A percentile compares a stretch with the other conserved stretches of the same genome.
Conservation (phyloP, 2,797 vertebrate species). For the Acrossocheilus fasciatus region DNA sequence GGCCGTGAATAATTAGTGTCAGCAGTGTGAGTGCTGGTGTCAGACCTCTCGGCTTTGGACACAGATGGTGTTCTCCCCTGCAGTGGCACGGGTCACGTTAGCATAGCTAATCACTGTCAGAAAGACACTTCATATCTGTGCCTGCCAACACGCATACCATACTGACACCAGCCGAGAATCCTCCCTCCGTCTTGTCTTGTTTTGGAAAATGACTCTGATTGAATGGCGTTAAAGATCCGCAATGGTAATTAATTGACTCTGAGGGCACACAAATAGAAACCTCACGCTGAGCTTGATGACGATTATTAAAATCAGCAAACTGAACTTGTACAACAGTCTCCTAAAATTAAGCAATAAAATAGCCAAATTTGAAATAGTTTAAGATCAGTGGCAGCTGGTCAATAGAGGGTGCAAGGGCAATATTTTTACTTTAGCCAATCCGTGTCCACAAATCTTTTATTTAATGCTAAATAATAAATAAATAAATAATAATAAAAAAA, state of each 20-base stretch:
- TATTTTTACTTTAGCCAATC: no score
- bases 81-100: slow-evolving; percentile 49
- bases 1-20: slow-evolving; percentile 51
- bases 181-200: neutral
- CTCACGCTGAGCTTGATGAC: neutral
- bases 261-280: slow-evolving; percentile 1
- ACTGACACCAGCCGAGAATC: slow-evolving; percentile 11
- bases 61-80: slow-evolving; percentile 52
- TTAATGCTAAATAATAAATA: no score
- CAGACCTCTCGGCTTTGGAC: slow-evolving; percentile 44
- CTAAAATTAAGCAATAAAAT: neutral
- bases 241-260: slow-evolving; percentile 14
- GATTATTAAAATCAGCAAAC: neutral
- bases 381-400: neutral
- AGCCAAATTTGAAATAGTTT: neutral
- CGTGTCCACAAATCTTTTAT: no score
- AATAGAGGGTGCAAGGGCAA: no score
- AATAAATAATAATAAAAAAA: no score
- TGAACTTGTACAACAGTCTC: neutral
- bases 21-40: slow-evolving; percentile 30
- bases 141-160: slow-evolving; percentile 3
- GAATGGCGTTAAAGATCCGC: neutral
- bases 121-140: neutral
- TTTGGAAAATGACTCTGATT: slow-evolving; percentile 1
- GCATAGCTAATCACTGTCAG: slow-evolving; percentile 58